These are phyloP conservation scores for Dicrurus megarhynchus DNA, from an alignment of 2,113 vertebrate species.

Conservation along the genomic window DNA sequence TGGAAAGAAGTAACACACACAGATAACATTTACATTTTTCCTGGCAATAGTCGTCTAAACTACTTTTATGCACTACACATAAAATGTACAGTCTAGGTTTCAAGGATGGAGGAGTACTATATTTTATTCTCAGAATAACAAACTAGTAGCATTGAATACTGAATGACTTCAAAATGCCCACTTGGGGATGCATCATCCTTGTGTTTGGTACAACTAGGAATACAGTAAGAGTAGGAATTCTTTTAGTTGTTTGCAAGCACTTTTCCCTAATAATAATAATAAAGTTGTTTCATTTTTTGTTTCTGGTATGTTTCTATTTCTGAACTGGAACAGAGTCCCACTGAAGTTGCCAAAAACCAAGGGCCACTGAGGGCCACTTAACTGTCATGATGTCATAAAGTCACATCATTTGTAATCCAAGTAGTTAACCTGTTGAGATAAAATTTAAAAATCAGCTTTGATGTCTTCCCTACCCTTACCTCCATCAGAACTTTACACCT, in stretches of 20 bases:
- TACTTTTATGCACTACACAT: neutral
- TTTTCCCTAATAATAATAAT: neutral
- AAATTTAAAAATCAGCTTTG: neutral
- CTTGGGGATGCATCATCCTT: neutral
- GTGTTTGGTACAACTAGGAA: neutral
- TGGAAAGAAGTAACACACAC: neutral
- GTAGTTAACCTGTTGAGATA: neutral
- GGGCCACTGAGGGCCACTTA: neutral
- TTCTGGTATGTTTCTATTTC: neutral
- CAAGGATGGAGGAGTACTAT: neutral
- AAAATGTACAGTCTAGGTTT: neutral
- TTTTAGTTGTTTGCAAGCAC: neutral
- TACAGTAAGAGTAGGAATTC: neutral
- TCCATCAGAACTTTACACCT: rapidly evolving
- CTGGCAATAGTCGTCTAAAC: neutral
- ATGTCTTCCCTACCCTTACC: neutral
- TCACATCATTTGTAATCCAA: neutral
- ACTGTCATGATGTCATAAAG: neutral
- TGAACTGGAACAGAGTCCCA: neutral
- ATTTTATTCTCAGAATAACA: neutral
- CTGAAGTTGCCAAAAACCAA: neutral
- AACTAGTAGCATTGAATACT: neutral
- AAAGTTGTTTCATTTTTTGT: neutral
- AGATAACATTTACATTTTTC: neutral
- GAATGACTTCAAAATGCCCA: neutral